Base-by-base conservation (phyloP, 2,113 vertebrate genomes). In the Garra rufa region DNA sequence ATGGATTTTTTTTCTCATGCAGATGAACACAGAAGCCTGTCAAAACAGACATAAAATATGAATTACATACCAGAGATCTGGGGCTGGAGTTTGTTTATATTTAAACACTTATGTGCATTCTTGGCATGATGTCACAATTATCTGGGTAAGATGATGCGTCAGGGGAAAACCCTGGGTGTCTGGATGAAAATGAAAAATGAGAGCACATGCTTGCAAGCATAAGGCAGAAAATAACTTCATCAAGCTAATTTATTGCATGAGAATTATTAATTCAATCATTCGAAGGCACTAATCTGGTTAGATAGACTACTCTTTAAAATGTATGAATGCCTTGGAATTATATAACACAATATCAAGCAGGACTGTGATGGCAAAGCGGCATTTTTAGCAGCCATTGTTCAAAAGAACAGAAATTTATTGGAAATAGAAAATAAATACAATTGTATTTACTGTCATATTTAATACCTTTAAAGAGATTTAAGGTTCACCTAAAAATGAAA, bases 11-110 rank as follows among this genome's bases (percentile, higher is more conserved):
- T 75, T 75, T 30, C 44, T 80, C 67, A 55, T 52, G 55, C 67
- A 81, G 46, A 83, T 55, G 57, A 86, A 81, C 79, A 38, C 38
- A 67, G 75, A 79, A 70, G 41, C 76, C 30, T 61, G 55, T 85
- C 76, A 65, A 55, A 43, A 63, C 57, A 52, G 55, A 78, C 76
- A 80, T 87, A 15, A 81, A 87, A 80, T 67, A 84, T 84, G 59
- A 83, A 87, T 82, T 57, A 57, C 34, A 73, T 61, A 57, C 76
- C 43, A 28, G 50, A 46, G 38, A 80, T 74, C 41, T 48, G 63
- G 38, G 48, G 13, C 63, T 52, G 17, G 83, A 44, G 83, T 73
- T 41, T 80, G 65, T 82, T 38, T 70, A 71, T 63, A 74, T 73
- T 85, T 73, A 74, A 80, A 80, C 76, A 81, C 15, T 30, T 43